These are phyloP conservation scores for Allolobophora icterica DNA, from an alignment of 2,888 invertebrate species.

Conservation along the genomic window DNA sequence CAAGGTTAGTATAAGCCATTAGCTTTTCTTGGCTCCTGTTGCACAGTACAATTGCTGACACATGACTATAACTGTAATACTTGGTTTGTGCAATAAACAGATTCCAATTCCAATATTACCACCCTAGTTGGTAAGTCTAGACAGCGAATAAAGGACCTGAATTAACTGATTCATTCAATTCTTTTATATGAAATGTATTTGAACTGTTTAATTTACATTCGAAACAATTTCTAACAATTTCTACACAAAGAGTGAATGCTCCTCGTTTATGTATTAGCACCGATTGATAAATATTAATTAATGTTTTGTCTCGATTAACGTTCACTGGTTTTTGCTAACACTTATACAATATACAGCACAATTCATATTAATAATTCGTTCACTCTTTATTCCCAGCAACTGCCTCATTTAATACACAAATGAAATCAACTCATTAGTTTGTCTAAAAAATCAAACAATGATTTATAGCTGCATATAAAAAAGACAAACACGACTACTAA, in stretches of 20 bases:
- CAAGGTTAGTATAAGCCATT: too few relatives aligned
- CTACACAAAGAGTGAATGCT: background rate
- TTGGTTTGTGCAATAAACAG: too few relatives aligned
- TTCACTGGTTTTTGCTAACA: background rate
- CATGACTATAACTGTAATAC: too few relatives aligned
- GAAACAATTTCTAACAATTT: background rate
- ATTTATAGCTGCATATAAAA: background rate
- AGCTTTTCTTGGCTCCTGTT: too few relatives aligned
- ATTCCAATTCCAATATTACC: too few relatives aligned
- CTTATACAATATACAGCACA: background rate
- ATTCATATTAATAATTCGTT: too few relatives aligned
- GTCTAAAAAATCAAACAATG: background rate
- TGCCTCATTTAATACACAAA: background rate
- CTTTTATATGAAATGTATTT: background rate
- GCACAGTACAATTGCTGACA: too few relatives aligned
- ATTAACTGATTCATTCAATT: background rate
- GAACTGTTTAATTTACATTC: background rate
- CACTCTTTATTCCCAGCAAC: too few relatives aligned
- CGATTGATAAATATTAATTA: background rate
- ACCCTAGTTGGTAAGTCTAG: too few relatives aligned
- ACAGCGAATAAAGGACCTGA: background rate
- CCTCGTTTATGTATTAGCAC: background rate
- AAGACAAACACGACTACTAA: background rate
- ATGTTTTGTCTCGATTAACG: background rate
- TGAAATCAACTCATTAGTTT: background rate